Evolutionary conservation across 2,888 invertebrate genomes (phyloP).

Genomic region (Pachydiplax longipennis): DNA sequence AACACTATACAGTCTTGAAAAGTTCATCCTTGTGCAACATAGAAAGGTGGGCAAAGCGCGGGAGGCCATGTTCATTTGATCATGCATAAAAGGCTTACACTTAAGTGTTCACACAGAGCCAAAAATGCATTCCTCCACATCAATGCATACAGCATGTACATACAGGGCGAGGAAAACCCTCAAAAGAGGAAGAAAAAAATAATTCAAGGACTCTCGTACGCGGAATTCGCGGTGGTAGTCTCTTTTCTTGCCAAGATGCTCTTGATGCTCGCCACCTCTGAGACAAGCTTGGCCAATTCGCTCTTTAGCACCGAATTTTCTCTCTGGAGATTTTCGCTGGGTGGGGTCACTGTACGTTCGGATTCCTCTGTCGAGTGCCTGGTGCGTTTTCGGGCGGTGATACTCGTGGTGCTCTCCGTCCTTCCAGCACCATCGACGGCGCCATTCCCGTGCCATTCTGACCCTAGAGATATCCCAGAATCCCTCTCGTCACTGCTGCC

Average conservation of each 20-base stretch:
- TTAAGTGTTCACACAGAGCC: neutral
- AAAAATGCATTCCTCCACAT: conserved; percentile 10
- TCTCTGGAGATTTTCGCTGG: conserved; percentile 57
- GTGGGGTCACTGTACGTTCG: conserved; percentile 62
- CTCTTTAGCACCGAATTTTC: conserved; percentile 75
- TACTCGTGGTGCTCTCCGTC: neutral
- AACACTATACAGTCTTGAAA: conserved; percentile 34
- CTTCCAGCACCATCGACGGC: conserved; percentile 50
- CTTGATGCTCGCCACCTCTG: conserved; percentile 89
- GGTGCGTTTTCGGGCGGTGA: conserved; percentile 12
- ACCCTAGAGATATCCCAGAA: conserved; percentile 85
- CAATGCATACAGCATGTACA: neutral
- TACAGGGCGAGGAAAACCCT: neutral
- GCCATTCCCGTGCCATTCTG: conserved; percentile 64
- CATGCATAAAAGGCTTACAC: neutral
- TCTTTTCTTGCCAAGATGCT: conserved; percentile 57
- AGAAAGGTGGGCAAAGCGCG: conserved; percentile 30
- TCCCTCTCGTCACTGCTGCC: conserved; percentile 91
- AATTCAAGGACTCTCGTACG: conserved; percentile 3
- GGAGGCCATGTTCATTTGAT: neutral
- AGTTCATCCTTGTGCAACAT: conserved; percentile 30
- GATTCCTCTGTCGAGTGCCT: conserved; percentile 61
- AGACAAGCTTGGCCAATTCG: conserved; percentile 85
- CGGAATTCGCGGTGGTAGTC: conserved; percentile 21
- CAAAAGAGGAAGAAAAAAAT: neutral